Percentiles rank a stretch among this genome's conserved stretches.
Conservation (phyloP, 2,113 vertebrate species). For the Clarias gariepinus region DNA sequence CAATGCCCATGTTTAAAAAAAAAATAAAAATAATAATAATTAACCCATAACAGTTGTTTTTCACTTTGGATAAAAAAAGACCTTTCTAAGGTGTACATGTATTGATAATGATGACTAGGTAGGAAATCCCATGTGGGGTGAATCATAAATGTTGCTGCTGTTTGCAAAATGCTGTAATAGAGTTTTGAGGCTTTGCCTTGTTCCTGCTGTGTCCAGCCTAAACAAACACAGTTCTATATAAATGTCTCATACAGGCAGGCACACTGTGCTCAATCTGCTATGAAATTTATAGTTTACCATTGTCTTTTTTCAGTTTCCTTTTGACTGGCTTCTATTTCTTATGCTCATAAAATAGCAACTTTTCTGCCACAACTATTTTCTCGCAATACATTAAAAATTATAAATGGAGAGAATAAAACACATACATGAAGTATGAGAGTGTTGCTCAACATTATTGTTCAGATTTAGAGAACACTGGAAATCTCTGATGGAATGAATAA, state of each 20-base stretch:
- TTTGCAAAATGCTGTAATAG: background rate
- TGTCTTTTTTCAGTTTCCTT: constrained; percentile 8
- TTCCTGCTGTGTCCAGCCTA: background rate
- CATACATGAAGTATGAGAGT: background rate
- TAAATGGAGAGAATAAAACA: constrained; percentile 5
- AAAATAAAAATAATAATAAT: background rate
- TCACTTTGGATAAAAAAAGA: background rate
- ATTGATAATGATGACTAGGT: background rate
- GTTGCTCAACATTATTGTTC: background rate
- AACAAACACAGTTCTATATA: background rate
- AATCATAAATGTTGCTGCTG: background rate
- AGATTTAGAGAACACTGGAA: background rate
- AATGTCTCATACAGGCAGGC: background rate
- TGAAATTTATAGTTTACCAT: constrained; percentile 27
- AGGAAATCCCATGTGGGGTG: background rate
- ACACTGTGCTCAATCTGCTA: background rate
- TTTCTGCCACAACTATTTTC: background rate
- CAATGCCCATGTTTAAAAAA: background rate
- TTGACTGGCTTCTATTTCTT: background rate
- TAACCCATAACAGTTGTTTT: too few relatives aligned
- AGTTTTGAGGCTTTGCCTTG: background rate
- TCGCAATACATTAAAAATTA: background rate
- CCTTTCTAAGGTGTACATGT: background rate
- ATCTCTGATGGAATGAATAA: constrained; percentile 1
- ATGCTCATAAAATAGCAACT: background rate